Evolutionary conservation across 1,140 invertebrate species (phyloP), one percentile per base, ranked within the genome.

Genomic region (Formica selysi): DNA sequence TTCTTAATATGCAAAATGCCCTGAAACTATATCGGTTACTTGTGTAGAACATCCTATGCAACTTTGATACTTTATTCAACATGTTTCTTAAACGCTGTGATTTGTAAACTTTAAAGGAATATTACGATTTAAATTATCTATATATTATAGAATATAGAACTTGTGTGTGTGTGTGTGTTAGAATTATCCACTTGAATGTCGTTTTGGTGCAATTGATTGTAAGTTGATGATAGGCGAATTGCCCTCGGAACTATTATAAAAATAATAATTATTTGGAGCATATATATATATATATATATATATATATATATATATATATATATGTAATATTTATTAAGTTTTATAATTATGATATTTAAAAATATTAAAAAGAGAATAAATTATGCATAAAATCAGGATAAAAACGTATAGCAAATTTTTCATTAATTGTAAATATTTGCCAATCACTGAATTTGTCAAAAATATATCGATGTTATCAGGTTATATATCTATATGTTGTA

Each of bases 1-100:
- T 83, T 74, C 6, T 62, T 62, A 61, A 61, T 59, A 22, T 61
- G 54, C 54, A 48, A 36, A 2, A 74, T 61, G 36, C 44, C 7
- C 22, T 29, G 6, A 81, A 29, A 10, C 8, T 59, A 70, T 62
- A 70, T 61, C 7, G 13, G 29, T 11, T 6, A 26, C 19, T 62
- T 11, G 38, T 81, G 36, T 26, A 1, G 10, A 4, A 81, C 38
- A 44, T 26, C 26, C 51, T 44, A 6, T n/a, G 16, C 41, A 81
- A 71, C 4, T 26, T 81, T n/a, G 6, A 59, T 59, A 57, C 0
- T 79, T 54, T 57, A 80, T 80, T 22, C 11, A 73, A 36, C 5
- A n/a, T 73, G 8, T 73, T 41, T 73, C n/a, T 73, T 81, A 48
- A 73, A n/a, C 6, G 6, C 38, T 61, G 67, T 81, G 67, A 81